Evolutionary conservation across 2,797 vertebrate genomes (phyloP), one percentile per base, ranked within the genome.

Genomic region (Micrastur ruficollis): DNA sequence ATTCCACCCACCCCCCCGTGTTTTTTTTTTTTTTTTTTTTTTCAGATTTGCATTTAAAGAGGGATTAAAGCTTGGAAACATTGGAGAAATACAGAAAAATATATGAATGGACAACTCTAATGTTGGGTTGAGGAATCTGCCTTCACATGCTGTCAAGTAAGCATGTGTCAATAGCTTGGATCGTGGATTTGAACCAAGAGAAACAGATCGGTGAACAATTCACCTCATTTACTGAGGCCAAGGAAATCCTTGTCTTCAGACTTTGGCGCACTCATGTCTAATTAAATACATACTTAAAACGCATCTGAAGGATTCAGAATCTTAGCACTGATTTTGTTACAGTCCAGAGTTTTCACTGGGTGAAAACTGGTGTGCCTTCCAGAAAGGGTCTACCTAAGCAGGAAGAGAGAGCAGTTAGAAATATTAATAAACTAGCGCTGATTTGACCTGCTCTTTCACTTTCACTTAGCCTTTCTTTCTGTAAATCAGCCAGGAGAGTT

Each of bases 381-480:
- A 70, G 46, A 79, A 61, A 59, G 25, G 11, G 4, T 71, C 31
- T 68, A 25, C 19, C n/a, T 38, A 66, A 84, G 66, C 18, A 80
- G 67, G 76, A 94, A 73, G 38, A 12, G 17, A 84, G 25, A 53
- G 3, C 27, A 92, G 92, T 75, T 66, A 88, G 58, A 90, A 90
- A 59, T 90, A 72, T 55, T 89, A 63, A 62, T 63, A 83, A 73
- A 59, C n/a, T 72, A 73, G 21, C 3, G 1, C 58, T 46, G 22
- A 46, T 84, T 82, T 89, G 27, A 55, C n/a, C 73, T 93, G 83
- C 47, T 86, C 50, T 94, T 90, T 91, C 85, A 79, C 19, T 91
- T 94, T 91, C 67, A 59, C 66, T 89, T 90, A 61, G 15, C 36
- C 38, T 89, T 73, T 66, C 49, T 81, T 95, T 79, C 50, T 89